Evolutionary conservation across 2,113 vertebrate species (phyloP), one percentile per base, ranked within the genome.

Genomic region (Romanogobio albipinnatus): DNA sequence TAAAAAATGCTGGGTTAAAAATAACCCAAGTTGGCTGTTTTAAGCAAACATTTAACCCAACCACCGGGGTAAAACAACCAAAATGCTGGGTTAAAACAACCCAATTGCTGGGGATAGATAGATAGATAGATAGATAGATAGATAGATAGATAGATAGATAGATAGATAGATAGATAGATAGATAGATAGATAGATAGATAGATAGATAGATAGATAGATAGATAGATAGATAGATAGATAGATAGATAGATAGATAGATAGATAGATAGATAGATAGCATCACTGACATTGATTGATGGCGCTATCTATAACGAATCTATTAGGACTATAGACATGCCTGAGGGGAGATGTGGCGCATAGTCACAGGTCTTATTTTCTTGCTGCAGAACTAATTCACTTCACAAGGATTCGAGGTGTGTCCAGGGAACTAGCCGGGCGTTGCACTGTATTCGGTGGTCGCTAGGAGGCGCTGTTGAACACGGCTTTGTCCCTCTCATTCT

Each of bases 381-480:
- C 6, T 75, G 43, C 56, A 78, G 51, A 43, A 59, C 13, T 5
- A 0, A 70, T 9, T 26, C 43, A 8, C 64, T 53, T 79, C 11
- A 80, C 24, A 14, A 61, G 13, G 9, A 70, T 26, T 74, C 17
- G 70, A 53, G 10, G 19, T 22, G 26, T 33, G 71, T 62, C 51
- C 26, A 10, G 19, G 74, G 19, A 3, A 29, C 58, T 47, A 70
- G 36, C 4, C 53, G 58, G 45, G 3, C 17, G 45, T 47, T 92
- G 91, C 5, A 91, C 8, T 93, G 85, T 89, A 47, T 73, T 24
- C 15, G 2, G 36, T 3, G 9, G 89, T 70, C 94, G 59, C 93
- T 91, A 94, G 92, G 93, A 91, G 94, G 93, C 81, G 91, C 76
- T 88, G 88, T 89, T 87, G 90, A 91, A 84, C 84, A 86, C 64